phyloP scores from a whole-genome alignment of 2,797 vertebrate genomes.

The Manis javanica region DNA sequence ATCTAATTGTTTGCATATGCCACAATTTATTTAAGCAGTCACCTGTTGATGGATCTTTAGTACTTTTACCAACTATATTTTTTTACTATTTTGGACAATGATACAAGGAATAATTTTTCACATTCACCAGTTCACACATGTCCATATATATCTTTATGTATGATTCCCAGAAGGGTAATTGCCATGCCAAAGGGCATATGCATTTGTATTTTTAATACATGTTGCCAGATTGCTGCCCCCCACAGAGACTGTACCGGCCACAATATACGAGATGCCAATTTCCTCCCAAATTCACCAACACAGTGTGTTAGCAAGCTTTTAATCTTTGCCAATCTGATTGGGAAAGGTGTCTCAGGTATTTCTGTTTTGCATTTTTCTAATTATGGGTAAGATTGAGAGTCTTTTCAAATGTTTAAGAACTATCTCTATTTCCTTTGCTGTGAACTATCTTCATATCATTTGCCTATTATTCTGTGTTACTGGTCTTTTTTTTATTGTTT shows the following conservation, averaged over 20 bases:
- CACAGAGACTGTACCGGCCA: not conserved
- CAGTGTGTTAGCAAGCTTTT: not conserved
- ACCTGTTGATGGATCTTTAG: not conserved
- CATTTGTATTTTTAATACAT: constrained; percentile 41
- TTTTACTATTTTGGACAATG: not conserved
- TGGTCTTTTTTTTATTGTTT: constrained; percentile 16
- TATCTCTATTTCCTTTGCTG: not conserved
- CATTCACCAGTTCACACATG: not conserved
- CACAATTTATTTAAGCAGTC: not conserved
- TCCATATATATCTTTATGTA: not conserved
- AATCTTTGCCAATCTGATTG: not conserved
- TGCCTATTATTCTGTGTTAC: constrained; percentile 2
- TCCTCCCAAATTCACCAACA: not conserved
- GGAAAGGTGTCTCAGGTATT: not conserved
- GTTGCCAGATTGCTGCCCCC: not conserved
- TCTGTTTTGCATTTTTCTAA: constrained; percentile 2
- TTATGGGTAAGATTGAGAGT: not conserved
- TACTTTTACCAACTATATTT: not conserved
- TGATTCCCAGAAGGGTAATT: not conserved
- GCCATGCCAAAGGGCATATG: not conserved
- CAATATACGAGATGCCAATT: not conserved
- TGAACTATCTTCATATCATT: not conserved
- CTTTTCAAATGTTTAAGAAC: constrained; percentile 45
- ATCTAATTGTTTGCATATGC: not conserved
- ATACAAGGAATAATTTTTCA: not conserved